Evolutionary conservation across 1,140 invertebrate species (phyloP).

Genomic region (Philaenus spumarius): DNA sequence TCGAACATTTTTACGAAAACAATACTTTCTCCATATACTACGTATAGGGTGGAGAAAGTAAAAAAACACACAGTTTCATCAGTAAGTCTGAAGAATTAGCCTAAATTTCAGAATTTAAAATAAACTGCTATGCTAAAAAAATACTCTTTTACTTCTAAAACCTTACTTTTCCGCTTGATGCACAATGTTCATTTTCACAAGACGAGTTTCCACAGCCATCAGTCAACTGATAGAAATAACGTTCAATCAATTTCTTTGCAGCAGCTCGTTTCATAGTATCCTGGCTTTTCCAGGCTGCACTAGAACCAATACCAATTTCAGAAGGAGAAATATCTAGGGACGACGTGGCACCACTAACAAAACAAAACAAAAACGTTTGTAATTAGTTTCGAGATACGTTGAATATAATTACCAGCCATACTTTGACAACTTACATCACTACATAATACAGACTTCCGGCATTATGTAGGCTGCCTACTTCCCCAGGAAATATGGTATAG

Average conservation of each 20-base stretch:
- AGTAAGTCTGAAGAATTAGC: too few species aligned
- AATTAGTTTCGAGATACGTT: neutral
- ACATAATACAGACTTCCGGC: too few species aligned
- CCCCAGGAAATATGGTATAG: too few species aligned
- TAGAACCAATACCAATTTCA: neutral
- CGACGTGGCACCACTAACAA: constrained; percentile 1
- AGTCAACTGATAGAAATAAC: constrained; percentile 86
- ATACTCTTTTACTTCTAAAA: too few species aligned
- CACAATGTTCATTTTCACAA: constrained; percentile 81
- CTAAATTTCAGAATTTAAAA: too few species aligned
- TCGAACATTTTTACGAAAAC: too few species aligned
- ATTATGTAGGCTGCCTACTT: too few species aligned
- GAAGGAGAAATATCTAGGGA: neutral
- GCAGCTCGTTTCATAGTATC: constrained; percentile 72
- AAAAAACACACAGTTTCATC: too few species aligned
- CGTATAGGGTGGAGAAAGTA: too few species aligned
- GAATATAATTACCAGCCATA: neutral
- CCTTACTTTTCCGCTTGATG: constrained; percentile 78
- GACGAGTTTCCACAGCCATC: constrained; percentile 82
- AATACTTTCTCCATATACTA: too few species aligned
- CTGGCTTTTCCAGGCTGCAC: constrained; percentile 2
- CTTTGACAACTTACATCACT: neutral
- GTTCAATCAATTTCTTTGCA: constrained; percentile 80
- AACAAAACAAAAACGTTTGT: neutral
- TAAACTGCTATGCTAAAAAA: too few species aligned